Evolutionary conservation across 2,113 vertebrate species (phyloP), one percentile per base, ranked within the genome.

Genomic region (Scatophagus argus): DNA sequence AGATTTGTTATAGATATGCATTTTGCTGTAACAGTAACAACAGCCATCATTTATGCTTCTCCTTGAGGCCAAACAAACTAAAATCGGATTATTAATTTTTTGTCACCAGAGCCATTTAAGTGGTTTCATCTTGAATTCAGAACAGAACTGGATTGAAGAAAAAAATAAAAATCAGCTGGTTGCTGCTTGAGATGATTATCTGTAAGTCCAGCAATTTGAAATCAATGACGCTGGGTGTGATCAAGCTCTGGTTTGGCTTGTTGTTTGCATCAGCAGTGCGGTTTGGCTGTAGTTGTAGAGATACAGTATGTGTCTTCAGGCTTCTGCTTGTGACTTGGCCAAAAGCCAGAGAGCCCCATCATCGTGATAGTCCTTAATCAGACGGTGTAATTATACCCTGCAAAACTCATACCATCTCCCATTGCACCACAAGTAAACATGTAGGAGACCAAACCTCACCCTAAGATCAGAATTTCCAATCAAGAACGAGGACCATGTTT

Each of bases 401-500:
- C 84, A 83, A 91, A 90, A 92, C 89, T 95, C 94, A 93, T 93
- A 95, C 95, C 93, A 75, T 95, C 93, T 92, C 94, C 89, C 89
- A 76, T 63, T 85, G 89, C 93, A 93, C 94, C 91, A 81, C 82
- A 83, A 91, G 90, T 93, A 97, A 97, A 98, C 96, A 96, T 94
- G 93, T 71, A 94, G 94, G 95, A 96, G 95, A 95, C 94, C 91
- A 90, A 90, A 87, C 83, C 85, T 94, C 93, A 88, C 92, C 93
- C 93, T 86, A 89, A 94, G 93, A 94, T 92, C 91, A 82, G 89
- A 89, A 89, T 91, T 94, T 96, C 93, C 96, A 96, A 98, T 98
- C 97, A 97, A 94, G 95, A 95, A 87, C 89, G 87, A 93, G 92
- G 84, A 93, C 94, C 94, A 89, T 96, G 93, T 95, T 98, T 98